Conservation (phyloP, 2,797 vertebrate species). For the Argentina silus region DNA sequence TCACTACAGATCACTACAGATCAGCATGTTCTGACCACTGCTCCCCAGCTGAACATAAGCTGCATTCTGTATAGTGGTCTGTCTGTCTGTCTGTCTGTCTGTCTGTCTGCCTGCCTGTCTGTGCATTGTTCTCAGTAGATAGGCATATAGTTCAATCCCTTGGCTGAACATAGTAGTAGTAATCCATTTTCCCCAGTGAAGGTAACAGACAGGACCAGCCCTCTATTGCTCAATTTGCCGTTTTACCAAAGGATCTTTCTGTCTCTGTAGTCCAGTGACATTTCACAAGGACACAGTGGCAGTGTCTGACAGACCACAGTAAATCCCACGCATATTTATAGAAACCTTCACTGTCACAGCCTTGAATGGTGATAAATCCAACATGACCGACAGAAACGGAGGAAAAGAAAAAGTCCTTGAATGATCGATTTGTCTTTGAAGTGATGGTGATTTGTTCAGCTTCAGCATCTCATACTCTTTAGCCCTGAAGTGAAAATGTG, state of each 20-base stretch:
- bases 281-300: slow-evolving; percentile 42
- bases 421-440: slow-evolving; percentile 14
- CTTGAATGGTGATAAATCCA: slow-evolving; percentile 20
- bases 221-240: too few relatives aligned
- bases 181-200: background rate
- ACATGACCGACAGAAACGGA: slow-evolving; percentile 32
- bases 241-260: slow-evolving; percentile 4
- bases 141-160: background rate
- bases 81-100: background rate
- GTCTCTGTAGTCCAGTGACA: slow-evolving; percentile 31
- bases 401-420: slow-evolving; percentile 4
- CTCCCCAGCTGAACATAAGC: slow-evolving; percentile 3
- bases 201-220: background rate
- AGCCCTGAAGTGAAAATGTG: background rate
- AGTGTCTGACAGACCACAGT: slow-evolving; percentile 19
- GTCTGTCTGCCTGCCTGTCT: background rate
- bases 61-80: background rate
- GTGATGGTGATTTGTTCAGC: slow-evolving; percentile 3
- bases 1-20: background rate
- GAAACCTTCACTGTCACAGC: slow-evolving; percentile 33
- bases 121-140: background rate
- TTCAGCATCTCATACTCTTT: background rate
- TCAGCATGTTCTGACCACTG: background rate
- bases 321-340: slow-evolving; percentile 57
- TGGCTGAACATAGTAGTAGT: background rate